These are phyloP conservation scores for Eublepharis macularius DNA, from an alignment of 2,113 vertebrate genomes.

Conservation along the genomic window DNA sequence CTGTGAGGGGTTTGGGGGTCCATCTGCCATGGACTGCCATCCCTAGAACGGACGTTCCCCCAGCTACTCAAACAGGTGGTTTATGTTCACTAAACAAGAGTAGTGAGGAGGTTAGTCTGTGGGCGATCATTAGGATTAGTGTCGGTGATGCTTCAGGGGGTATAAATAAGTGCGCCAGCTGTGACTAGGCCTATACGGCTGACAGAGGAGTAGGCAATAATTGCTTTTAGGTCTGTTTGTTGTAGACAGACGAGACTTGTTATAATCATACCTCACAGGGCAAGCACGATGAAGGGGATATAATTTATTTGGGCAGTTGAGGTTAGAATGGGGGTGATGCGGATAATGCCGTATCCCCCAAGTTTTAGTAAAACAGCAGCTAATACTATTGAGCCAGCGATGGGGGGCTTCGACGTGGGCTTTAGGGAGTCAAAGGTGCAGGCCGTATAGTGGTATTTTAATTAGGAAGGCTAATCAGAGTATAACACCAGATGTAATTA, in stretches of 20 bases:
- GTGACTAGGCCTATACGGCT: conserved; percentile 43
- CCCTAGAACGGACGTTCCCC: too few relatives aligned
- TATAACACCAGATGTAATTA: too few relatives aligned
- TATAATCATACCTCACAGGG: conserved; percentile 37
- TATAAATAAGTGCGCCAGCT: conserved; percentile 16
- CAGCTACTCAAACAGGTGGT: too few relatives aligned
- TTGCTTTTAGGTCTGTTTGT: conserved; percentile 55
- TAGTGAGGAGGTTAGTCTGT: conserved; percentile 12
- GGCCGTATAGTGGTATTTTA: conserved; percentile 52
- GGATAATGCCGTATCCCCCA: conserved; percentile 42
- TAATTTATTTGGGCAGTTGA: background rate
- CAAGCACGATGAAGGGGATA: conserved; percentile 29
- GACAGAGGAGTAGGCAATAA: conserved; percentile 33
- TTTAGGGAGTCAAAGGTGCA: conserved; percentile 53
- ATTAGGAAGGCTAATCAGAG: conserved; percentile 52
- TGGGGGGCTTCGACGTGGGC: conserved; percentile 58
- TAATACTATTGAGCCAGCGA: conserved; percentile 43
- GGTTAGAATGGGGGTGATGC: background rate
- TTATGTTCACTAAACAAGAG: conserved; percentile 54
- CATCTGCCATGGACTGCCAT: too few relatives aligned
- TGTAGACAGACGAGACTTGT: conserved; percentile 14
- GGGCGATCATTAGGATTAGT: conserved; percentile 38
- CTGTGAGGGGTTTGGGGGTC: too few relatives aligned
- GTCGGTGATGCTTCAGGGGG: conserved; percentile 24
- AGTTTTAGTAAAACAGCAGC: conserved; percentile 47